Evolutionary conservation across 2,113 vertebrate genomes (phyloP).

Genomic region (Lagopus muta): DNA sequence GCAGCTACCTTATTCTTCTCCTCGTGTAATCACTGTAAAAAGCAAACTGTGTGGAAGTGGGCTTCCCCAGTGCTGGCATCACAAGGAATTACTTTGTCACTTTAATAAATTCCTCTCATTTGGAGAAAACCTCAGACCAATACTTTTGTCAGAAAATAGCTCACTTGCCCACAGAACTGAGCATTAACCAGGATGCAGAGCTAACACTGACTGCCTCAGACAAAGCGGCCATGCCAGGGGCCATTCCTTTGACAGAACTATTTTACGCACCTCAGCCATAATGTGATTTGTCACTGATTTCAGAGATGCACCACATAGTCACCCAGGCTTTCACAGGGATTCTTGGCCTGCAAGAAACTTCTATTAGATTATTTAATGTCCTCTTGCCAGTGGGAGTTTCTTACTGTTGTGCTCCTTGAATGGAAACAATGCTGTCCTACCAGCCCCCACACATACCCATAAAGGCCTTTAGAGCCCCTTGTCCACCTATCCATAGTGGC

Average conservation of each 20-base stretch:
- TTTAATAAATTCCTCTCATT: not conserved
- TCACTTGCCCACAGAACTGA: not conserved
- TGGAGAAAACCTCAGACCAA: not conserved
- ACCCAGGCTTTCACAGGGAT: not conserved
- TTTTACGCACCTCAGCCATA: not conserved
- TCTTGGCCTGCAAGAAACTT: not conserved
- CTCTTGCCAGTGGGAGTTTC: not conserved
- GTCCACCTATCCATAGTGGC: not conserved
- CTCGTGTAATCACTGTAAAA: not conserved
- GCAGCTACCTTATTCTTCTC: not conserved
- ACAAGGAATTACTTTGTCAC: not conserved
- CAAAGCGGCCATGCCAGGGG: accelerated
- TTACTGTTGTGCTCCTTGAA: not conserved
- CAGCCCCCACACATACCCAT: not conserved
- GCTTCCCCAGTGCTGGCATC: accelerated
- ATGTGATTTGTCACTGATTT: conserved; percentile 34
- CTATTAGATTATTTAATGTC: not conserved
- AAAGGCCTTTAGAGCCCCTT: not conserved
- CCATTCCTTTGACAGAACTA: conserved; percentile 8
- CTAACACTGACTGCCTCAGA: not conserved
- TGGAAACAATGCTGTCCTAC: not conserved
- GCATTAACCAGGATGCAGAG: not conserved
- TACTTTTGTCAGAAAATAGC: not conserved
- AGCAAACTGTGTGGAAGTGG: not conserved
- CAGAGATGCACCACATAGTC: not conserved